Conservation (phyloP, 2,113 vertebrate genomes). For the Tachuris rubrigastra region DNA sequence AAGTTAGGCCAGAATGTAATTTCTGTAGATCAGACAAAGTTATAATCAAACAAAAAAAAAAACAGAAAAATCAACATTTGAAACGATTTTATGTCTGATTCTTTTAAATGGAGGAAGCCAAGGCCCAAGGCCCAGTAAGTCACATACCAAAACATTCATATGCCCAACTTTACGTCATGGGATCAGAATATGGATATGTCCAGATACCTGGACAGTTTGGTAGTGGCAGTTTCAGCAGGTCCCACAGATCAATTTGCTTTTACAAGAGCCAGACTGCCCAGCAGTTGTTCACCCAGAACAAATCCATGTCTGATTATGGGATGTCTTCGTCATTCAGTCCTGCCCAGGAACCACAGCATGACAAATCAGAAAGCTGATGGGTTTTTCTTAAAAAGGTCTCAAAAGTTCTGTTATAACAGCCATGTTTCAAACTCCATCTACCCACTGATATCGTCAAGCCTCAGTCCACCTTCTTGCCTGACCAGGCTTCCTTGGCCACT, state of each 20-base stretch:
- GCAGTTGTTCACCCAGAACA: neutral
- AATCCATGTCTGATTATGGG: neutral
- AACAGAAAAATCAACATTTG: neutral
- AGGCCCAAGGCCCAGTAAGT: neutral
- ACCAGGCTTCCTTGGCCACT: neutral
- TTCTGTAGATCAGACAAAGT: neutral
- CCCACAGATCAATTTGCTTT: neutral
- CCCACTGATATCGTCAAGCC: neutral
- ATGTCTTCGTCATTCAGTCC: neutral
- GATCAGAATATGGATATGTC: neutral
- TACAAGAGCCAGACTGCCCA: neutral
- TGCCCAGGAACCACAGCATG: neutral
- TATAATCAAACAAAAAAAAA: neutral
- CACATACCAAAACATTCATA: neutral
- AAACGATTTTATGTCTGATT: neutral
- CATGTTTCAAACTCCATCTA: neutral
- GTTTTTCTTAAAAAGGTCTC: neutral
- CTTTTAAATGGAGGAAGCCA: neutral
- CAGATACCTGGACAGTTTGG: neutral
- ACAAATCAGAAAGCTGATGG: neutral
- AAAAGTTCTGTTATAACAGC: neutral
- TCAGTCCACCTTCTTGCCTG: neutral
- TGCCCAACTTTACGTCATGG: neutral
- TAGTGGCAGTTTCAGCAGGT: neutral
- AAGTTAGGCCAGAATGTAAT: neutral